A percentile compares a stretch with the other conserved stretches of the same genome.
Evolutionary conservation across 2,113 vertebrate genomes (phyloP).

Genomic region (Thunnus maccoyii): DNA sequence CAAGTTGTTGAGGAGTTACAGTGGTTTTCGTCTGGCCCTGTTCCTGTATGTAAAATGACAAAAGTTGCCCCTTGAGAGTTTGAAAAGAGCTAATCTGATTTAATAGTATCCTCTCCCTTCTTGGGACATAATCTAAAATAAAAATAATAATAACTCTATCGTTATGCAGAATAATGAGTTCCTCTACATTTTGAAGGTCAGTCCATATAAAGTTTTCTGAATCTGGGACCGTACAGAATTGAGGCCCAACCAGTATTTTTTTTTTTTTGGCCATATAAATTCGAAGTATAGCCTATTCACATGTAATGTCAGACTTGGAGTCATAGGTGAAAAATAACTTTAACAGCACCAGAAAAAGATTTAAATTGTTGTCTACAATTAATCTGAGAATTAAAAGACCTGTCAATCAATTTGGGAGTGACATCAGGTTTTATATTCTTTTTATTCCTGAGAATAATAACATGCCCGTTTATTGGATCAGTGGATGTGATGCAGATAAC

Average conservation of each 20-base stretch:
- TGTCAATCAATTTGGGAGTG: background rate
- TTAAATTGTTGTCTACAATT: background rate
- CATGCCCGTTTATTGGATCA: no score
- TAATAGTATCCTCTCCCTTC: no score
- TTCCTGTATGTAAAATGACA: constrained; percentile 7
- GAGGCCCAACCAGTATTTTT: no score
- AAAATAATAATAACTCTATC: no score
- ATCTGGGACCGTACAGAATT: no score
- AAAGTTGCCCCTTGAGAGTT: constrained; percentile 21
- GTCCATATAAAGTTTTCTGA: no score
- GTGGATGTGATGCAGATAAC: background rate
- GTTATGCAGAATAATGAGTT: no score
- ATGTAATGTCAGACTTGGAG: background rate
- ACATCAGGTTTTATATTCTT: background rate
- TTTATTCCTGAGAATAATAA: no score
- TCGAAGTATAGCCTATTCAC: background rate
- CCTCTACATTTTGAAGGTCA: no score
- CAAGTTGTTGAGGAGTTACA: constrained; percentile 67
- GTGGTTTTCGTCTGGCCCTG: background rate
- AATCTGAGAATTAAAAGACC: background rate
- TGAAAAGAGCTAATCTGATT: no score
- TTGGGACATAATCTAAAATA: no score
- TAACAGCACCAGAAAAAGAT: background rate
- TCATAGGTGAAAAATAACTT: background rate
- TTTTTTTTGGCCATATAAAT: background rate